Base-by-base conservation (phyloP, 2,113 vertebrate species). In the Embiotoca jacksoni region DNA sequence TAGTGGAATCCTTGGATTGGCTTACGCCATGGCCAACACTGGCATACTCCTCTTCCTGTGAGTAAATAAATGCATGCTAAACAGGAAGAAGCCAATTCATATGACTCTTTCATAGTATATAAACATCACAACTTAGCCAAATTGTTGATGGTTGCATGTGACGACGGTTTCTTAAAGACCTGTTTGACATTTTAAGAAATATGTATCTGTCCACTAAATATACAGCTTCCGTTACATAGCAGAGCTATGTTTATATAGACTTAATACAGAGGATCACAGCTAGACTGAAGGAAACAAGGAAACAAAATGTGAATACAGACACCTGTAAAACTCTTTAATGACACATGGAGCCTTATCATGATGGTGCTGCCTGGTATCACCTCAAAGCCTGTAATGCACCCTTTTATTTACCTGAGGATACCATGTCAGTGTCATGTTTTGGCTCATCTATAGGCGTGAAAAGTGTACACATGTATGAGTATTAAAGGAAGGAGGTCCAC, bases 11-110 rank as follows among this genome's bases (percentile, higher is more conserved):
- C 95, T 99, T 88, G 98, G 97, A 55, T 93, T 99, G 80, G 96
- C 98, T n/a, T 99, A 98, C 1, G 98, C 98, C 86, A 99, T 99
- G 98, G 97, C 98, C 81, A 99, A 99, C 89, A 99, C 98, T 0
- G 98, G 98, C 82, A 95, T 99, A 68, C 84, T 99, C 75, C 96
- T 99, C 54, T 99, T 99, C 92, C 92, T 97, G 98, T 99, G 92
- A 98, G 97, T 96, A 83, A 71, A 72, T n/a, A 14, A 36, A 2
- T 15, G 54, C 4, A 23, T 11, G n/a, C 30, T 55, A 7, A 60
- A 64, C 9, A 50, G 7, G 31, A 59, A 1, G 10, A 41, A 39
- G 16, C 6, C 11, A 39, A 44, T 44, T 69, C 16, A 32, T 13
- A 32, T 36, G 39, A 46, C 32, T 10, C 32, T 60, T 53, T 52